Conservation (phyloP, 2,888 invertebrate species). For the Drosophila borborema region DNA sequence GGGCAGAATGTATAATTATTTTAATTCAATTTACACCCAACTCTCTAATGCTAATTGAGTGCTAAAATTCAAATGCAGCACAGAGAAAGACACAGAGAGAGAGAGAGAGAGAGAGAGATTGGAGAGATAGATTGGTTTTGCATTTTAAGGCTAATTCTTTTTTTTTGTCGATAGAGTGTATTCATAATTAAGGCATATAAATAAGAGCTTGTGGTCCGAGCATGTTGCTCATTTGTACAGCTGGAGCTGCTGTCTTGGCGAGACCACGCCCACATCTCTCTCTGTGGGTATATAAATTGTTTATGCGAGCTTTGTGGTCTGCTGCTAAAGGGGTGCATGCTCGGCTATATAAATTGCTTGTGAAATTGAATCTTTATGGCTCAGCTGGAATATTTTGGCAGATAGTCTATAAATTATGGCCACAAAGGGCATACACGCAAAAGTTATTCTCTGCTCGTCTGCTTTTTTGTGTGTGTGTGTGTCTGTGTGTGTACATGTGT, state of each 20-base stretch:
- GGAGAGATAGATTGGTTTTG: constrained; percentile 20
- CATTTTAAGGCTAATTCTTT: constrained; percentile 38
- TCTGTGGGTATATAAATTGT: constrained; percentile 61
- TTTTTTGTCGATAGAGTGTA: constrained; percentile 32
- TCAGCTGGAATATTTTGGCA: constrained; percentile 82
- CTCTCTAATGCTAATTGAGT: constrained; percentile 45
- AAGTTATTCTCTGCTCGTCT: constrained; percentile 52
- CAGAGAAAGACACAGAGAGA: neutral
- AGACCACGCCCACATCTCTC: constrained; percentile 29
- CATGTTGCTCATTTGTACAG: constrained; percentile 70
- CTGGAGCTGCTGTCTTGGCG: constrained; percentile 8
- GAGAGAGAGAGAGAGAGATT: neutral
- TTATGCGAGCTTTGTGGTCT: constrained; percentile 38
- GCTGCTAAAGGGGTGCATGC: constrained; percentile 63
- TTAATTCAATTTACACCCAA: constrained; percentile 72
- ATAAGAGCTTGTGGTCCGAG: constrained; percentile 65
- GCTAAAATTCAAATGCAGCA: constrained; percentile 21
- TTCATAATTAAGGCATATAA: constrained; percentile 65
- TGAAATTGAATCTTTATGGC: constrained; percentile 80
- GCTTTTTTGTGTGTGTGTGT: neutral
- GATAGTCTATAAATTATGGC: constrained; percentile 81
- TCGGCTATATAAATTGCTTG: constrained; percentile 78
- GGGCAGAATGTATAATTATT: constrained; percentile 58
- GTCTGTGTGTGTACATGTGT: neutral
- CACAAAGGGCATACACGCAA: constrained; percentile 80